Base-by-base conservation (phyloP, 1,140 invertebrate species). In the Acromyrmex charruanus region DNA sequence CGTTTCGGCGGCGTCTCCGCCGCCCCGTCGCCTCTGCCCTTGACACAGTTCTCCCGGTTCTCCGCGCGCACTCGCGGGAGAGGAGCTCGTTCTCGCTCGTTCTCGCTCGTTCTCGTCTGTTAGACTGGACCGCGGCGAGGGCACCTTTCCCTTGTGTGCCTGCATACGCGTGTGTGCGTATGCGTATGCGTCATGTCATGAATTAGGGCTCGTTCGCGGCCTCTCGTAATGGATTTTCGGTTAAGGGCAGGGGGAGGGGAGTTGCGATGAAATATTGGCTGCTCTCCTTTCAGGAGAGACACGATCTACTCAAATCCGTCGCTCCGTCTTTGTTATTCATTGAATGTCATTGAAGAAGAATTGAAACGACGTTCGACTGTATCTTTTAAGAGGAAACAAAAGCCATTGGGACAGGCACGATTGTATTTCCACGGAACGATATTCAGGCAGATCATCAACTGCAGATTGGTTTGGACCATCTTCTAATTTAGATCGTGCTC, bases 41-140 rank as follows among this genome's bases (percentile, higher is more conserved):
- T 95, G 94, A 94, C 94, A 95, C 92, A 94, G 88, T 94, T 95
- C 90, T 88, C 74, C 87, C 92, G 94, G 87, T 94, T 95, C 90
- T 88, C 74, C 88, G 85, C 74, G 90, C 72, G 68, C 88, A 84
- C 89, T 82, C 66, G 86, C 89, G 35, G 35, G 35, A 35, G 35
- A 35, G 35, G 35, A 35, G 86, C 74, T 89, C 72, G 74, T 86
- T 89, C 89, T 82, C 66, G 86, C 89, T 25, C 25, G 25, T 25
- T 25, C 25, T 25, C 25, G 25, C 74, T 89, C 66, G 74, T 86
- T 89, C 89, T 82, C 66, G 86, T 25, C 89, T 65, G 82, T 59
- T 86, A 77, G 79, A 31, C 69, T 75, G 63, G 65, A 80, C 3
- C 87, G 5, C 31, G 31, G 4, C 31, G 87, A 87, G 88, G 77